A percentile compares a stretch with the other conserved stretches of the same genome.
Evolutionary conservation across 2,113 vertebrate genomes (phyloP).

Genomic region (Lamprotornis superbus): DNA sequence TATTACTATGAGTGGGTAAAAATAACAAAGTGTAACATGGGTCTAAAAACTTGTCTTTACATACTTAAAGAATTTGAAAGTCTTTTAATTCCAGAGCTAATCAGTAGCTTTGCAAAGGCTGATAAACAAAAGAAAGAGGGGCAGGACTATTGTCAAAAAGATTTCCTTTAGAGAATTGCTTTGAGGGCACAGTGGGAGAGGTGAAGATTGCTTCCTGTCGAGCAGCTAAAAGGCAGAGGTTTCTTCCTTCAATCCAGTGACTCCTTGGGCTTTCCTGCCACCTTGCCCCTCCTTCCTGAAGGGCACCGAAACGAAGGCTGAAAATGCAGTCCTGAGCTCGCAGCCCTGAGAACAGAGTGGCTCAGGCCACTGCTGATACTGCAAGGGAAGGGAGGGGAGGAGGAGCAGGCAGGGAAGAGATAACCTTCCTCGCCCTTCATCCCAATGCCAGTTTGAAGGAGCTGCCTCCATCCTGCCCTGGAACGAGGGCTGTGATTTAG

Average conservation of each 20-base stretch:
- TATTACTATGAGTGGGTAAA: neutral
- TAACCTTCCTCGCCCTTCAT: neutral
- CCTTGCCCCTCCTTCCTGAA: neutral
- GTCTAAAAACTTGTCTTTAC: neutral
- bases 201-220: neutral
- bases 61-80: neutral
- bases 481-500: neutral
- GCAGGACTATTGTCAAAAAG: neutral
- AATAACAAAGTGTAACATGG: neutral
- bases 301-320: neutral
- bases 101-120: neutral
- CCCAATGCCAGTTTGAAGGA: neutral
- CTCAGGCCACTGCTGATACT: neutral
- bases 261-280: neutral
- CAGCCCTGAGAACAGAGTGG: neutral
- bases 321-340: neutral
- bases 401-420: neutral
- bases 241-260: neutral
- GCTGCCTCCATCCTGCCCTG: neutral
- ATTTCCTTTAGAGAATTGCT: neutral
- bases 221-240: neutral
- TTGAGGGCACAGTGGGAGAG: neutral
- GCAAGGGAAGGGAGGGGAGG: neutral
- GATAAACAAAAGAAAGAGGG: neutral
- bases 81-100: neutral